A percentile compares a stretch with the other conserved stretches of the same genome.
These are phyloP conservation scores for Notothenia coriiceps DNA, from an alignment of 2,113 vertebrate species.

Conservation along the genomic window DNA sequence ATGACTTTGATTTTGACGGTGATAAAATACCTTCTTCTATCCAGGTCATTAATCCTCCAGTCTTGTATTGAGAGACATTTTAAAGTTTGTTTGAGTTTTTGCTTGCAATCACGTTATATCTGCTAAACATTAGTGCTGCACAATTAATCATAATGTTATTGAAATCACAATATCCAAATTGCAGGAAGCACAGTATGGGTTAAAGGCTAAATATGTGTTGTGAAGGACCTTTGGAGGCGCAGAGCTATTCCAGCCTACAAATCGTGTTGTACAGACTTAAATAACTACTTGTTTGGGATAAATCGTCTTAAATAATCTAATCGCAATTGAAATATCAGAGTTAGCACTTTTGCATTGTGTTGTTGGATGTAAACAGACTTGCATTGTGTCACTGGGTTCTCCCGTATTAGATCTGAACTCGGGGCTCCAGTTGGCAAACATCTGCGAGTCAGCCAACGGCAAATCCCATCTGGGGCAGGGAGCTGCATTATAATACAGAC, in stretches of 20 bases:
- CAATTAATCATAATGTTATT: too few species aligned
- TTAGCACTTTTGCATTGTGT: too few species aligned
- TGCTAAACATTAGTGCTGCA: background rate
- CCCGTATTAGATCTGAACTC: constrained; percentile 52
- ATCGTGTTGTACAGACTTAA: too few species aligned
- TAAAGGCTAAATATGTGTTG: too few species aligned
- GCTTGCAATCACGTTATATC: background rate
- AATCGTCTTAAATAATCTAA: too few species aligned
- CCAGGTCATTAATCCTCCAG: background rate
- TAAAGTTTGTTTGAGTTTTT: background rate
- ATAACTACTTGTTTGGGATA: too few species aligned
- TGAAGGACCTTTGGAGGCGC: background rate
- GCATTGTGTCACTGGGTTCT: background rate
- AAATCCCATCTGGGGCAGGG: constrained; percentile 30
- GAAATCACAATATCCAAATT: too few species aligned
- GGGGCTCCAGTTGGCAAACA: constrained; percentile 50
- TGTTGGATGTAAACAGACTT: background rate
- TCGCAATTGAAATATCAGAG: too few species aligned
- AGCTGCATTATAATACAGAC: constrained; percentile 33
- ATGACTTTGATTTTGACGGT: background rate
- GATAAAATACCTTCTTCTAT: constrained; percentile 6
- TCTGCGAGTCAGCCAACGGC: constrained; percentile 56
- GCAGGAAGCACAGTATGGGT: too few species aligned
- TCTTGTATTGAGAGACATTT: background rate
- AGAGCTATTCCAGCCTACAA: background rate